phyloP scores from a whole-genome alignment of 2,797 vertebrate species.

The Aplochiton taeniatus region DNA sequence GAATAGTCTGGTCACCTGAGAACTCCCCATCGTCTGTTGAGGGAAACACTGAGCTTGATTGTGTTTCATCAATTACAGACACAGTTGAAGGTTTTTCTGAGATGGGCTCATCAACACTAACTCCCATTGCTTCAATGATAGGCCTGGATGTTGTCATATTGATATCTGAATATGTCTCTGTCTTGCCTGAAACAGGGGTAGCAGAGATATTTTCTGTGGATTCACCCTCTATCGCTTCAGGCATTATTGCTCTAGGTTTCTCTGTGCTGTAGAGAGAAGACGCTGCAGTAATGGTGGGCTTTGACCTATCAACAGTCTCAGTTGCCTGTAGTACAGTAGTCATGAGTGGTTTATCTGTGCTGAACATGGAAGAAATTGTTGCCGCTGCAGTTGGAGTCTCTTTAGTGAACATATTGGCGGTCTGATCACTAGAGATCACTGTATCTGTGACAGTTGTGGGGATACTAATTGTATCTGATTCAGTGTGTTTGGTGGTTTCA shows the following conservation, averaged over 20 bases:
- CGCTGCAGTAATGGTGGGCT: background rate
- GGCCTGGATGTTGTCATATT: too few species aligned
- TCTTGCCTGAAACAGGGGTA: too few species aligned
- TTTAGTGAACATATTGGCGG: background rate
- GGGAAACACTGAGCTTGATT: background rate
- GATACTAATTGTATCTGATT: too few species aligned
- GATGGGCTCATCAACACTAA: background rate
- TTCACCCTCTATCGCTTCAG: background rate
- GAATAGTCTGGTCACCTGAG: background rate
- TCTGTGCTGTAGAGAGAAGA: slow-evolving; percentile 11
- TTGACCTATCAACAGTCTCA: slow-evolving; percentile 1
- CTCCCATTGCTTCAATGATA: too few species aligned
- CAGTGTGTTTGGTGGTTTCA: background rate
- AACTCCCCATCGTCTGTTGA: background rate
- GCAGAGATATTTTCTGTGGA: background rate
- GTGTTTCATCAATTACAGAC: background rate
- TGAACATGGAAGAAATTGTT: slow-evolving; percentile 9
- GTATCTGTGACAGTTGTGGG: too few species aligned
- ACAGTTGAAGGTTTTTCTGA: background rate
- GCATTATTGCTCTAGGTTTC: background rate
- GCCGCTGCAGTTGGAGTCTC: background rate
- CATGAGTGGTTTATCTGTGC: slow-evolving; percentile 10
- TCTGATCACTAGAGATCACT: background rate
- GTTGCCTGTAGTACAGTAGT: background rate
- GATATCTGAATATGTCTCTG: too few species aligned